These are phyloP conservation scores for Villa cingulata DNA, from an alignment of 2,888 invertebrate species.

Conservation along the genomic window DNA sequence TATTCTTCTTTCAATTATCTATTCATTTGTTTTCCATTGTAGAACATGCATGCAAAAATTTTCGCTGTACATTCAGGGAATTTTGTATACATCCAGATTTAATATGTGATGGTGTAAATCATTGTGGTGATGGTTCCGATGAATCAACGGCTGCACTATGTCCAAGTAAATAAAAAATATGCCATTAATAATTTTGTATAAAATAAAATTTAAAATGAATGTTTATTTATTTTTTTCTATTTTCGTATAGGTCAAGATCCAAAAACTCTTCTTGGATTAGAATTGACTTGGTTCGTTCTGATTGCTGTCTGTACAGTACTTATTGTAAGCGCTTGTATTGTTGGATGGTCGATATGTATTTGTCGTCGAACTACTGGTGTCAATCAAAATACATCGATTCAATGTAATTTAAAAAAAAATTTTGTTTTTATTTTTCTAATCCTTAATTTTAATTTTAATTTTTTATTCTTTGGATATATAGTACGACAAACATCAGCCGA, in stretches of 20 bases:
- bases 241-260: conserved; percentile 43
- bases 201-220: background rate
- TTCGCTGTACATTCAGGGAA: conserved; percentile 72
- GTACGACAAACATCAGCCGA: conserved; percentile 40
- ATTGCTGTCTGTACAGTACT: conserved; percentile 56
- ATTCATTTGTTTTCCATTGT: conserved; percentile 24
- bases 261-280: conserved; percentile 54
- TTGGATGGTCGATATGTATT: conserved; percentile 59
- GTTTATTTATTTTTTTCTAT: background rate
- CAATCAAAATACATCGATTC: conserved; percentile 40
- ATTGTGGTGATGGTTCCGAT: conserved; percentile 88
- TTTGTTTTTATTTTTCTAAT: background rate
- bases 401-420: conserved; percentile 22
- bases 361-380: conserved; percentile 51
- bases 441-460: background rate
- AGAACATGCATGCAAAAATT: conserved; percentile 82
- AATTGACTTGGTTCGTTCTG: conserved; percentile 62
- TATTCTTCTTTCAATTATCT: conserved; percentile 20
- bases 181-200: background rate
- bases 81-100: conserved; percentile 88
- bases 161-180: conserved; percentile 53
- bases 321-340: conserved; percentile 52
- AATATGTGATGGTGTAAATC: conserved; percentile 83
- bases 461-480: conserved; percentile 11
- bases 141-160: conserved; percentile 75